phyloP scores from a whole-genome alignment of 2,888 invertebrate genomes.

The Drosophila quinaria region DNA sequence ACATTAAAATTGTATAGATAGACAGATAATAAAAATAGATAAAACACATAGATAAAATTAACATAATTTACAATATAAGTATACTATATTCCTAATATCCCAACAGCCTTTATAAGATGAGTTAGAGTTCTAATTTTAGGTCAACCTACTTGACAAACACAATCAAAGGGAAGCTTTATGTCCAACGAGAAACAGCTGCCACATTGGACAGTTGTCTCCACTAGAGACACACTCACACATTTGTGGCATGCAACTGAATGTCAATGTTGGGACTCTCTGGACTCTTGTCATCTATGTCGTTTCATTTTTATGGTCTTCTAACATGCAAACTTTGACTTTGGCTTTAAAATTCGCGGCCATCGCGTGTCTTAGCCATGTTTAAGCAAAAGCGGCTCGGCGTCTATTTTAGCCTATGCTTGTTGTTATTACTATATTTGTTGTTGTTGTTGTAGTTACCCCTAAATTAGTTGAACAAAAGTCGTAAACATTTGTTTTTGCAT shows the following conservation, averaged over 20 bases:
- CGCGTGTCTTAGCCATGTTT: conserved; percentile 69
- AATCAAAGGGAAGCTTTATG: not conserved
- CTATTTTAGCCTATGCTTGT: conserved; percentile 25
- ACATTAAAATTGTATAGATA: not conserved
- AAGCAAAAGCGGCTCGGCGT: conserved; percentile 35
- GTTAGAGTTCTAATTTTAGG: not conserved
- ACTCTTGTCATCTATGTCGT: conserved; percentile 19
- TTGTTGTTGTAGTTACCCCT: conserved; percentile 60
- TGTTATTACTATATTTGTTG: conserved; percentile 24
- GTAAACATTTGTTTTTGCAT: conserved; percentile 63
- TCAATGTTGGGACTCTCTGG: conserved; percentile 27
- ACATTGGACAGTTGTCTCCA: conserved; percentile 3
- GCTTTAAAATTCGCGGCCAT: conserved; percentile 68
- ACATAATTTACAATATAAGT: not conserved
- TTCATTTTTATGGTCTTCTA: conserved; percentile 65
- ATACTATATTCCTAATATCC: not conserved
- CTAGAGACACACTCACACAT: conserved; percentile 2
- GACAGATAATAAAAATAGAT: not conserved
- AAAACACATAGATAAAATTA: not conserved
- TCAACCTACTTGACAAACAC: not conserved
- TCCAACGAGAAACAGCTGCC: conserved; percentile 13
- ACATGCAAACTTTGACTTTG: conserved; percentile 66
- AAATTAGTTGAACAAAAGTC: conserved; percentile 64
- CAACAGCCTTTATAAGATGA: not conserved
- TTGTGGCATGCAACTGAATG: conserved; percentile 24